These are phyloP conservation scores for Heterotilapia buettikoferi DNA, from an alignment of 2,113 vertebrate genomes.

Conservation along the genomic window DNA sequence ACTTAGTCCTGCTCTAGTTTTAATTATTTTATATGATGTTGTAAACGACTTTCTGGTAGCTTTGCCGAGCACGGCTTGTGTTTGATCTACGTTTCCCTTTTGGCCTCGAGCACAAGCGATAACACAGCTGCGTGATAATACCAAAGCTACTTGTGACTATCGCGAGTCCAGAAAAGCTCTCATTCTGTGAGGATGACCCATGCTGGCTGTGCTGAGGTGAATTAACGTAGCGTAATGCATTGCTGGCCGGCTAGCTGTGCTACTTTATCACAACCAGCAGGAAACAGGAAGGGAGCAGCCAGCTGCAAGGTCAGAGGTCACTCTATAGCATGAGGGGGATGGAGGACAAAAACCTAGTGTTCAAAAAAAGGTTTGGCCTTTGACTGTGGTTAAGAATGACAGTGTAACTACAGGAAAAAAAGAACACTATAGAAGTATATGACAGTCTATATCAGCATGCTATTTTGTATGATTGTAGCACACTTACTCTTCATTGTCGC, in stretches of 20 bases:
- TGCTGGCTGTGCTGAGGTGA: slow-evolving; percentile 34
- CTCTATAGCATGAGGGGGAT: slow-evolving; percentile 50
- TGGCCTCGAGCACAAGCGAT: slow-evolving; percentile 1
- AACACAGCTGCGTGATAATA: slow-evolving; percentile 30
- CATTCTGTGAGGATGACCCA: slow-evolving; percentile 32
- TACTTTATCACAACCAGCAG: slow-evolving; percentile 61
- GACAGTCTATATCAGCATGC: neutral
- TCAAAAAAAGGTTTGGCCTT: slow-evolving; percentile 19
- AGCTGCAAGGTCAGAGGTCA: slow-evolving; percentile 66
- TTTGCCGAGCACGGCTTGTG: neutral
- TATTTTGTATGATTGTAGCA: neutral
- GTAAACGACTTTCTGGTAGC: neutral
- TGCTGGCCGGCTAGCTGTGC: slow-evolving; percentile 32
- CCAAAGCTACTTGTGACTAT: slow-evolving; percentile 36
- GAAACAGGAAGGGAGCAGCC: slow-evolving; percentile 71
- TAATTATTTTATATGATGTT: neutral
- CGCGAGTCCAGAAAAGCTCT: slow-evolving; percentile 30
- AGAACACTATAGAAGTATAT: neutral
- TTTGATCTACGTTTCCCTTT: slow-evolving; percentile 24
- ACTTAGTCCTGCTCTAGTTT: neutral
- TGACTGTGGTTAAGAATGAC: neutral
- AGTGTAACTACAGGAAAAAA: neutral
- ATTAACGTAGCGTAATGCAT: slow-evolving; percentile 13
- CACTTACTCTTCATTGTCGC: neutral
- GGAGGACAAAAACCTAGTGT: slow-evolving; percentile 52